Evolutionary conservation across 2,113 vertebrate species (phyloP).

Genomic region (Zeus faber): DNA sequence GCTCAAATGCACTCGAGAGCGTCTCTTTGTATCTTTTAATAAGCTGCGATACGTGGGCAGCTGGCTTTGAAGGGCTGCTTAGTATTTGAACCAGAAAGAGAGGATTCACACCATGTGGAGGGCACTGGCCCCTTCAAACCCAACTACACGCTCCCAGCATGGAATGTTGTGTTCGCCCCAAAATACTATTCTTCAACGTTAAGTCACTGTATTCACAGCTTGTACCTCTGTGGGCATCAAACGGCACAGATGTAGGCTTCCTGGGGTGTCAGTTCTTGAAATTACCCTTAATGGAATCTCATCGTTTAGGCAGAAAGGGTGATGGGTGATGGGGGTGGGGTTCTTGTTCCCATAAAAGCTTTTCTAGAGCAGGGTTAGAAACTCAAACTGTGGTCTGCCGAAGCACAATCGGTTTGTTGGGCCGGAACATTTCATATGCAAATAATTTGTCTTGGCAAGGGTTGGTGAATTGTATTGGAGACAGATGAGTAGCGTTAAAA

Average conservation of each 20-base stretch:
- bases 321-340: too few species aligned
- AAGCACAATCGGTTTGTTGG: too few species aligned
- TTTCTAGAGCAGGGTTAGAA: too few species aligned
- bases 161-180: slow-evolving; percentile 60
- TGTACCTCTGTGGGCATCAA: slow-evolving; percentile 71
- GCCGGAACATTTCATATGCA: too few species aligned
- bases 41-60: slow-evolving; percentile 18
- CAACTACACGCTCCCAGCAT: slow-evolving; percentile 65
- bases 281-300: slow-evolving; percentile 46
- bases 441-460: too few species aligned
- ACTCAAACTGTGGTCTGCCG: too few species aligned
- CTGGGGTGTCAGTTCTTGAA: slow-evolving; percentile 46
- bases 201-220: slow-evolving; percentile 76
- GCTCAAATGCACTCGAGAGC: not conserved
- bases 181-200: slow-evolving; percentile 74
- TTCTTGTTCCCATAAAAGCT: too few species aligned
- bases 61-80: slow-evolving; percentile 17
- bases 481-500: too few species aligned
- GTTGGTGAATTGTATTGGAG: too few species aligned
- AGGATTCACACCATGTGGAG: slow-evolving; percentile 67
- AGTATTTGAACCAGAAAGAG: slow-evolving; percentile 32
- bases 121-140: slow-evolving; percentile 49
- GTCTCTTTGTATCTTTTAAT: not conserved
- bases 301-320: slow-evolving; percentile 3
- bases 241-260: slow-evolving; percentile 69